These are phyloP conservation scores for Physella acuta DNA, from an alignment of 1,140 invertebrate species.

Conservation along the genomic window DNA sequence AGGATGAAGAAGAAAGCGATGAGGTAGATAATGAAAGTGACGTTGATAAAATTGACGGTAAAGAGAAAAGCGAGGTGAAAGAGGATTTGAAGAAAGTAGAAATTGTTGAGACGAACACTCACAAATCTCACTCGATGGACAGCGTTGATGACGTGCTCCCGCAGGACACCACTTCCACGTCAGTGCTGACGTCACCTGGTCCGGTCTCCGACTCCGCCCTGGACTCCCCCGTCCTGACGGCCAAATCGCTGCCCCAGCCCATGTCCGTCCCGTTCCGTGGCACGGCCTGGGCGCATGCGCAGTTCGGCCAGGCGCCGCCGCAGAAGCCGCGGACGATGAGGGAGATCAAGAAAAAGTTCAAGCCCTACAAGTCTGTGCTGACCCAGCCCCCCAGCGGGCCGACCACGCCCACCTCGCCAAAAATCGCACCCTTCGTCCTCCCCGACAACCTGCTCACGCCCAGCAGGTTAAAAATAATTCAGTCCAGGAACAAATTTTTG, in stretches of 20 bases:
- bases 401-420: slow-evolving; percentile 21
- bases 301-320: slow-evolving; percentile 4
- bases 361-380: slow-evolving; percentile 25
- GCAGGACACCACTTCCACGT: not conserved
- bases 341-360: slow-evolving; percentile 28
- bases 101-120: not conserved
- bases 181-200: not conserved
- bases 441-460: slow-evolving; percentile 27
- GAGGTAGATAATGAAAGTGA: slow-evolving; percentile 3
- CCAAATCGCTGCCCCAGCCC: not conserved
- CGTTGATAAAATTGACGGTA: not conserved
- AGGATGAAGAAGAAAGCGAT: not conserved
- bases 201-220: not conserved
- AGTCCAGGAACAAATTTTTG: slow-evolving; percentile 42
- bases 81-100: not conserved
- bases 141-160: not conserved
- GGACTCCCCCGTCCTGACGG: not conserved
- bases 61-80: not conserved
- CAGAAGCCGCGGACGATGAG: slow-evolving; percentile 26
- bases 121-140: slow-evolving; percentile 4
- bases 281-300: slow-evolving; percentile 18
- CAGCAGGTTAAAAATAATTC: slow-evolving; percentile 39
- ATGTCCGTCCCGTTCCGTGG: not conserved
- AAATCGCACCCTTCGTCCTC: slow-evolving; percentile 28
- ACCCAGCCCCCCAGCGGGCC: slow-evolving; percentile 15